A percentile compares a stretch with the other conserved stretches of the same genome.
These are phyloP conservation scores for Pedetes capensis DNA, from an alignment of 2,113 vertebrate species.

Conservation along the genomic window DNA sequence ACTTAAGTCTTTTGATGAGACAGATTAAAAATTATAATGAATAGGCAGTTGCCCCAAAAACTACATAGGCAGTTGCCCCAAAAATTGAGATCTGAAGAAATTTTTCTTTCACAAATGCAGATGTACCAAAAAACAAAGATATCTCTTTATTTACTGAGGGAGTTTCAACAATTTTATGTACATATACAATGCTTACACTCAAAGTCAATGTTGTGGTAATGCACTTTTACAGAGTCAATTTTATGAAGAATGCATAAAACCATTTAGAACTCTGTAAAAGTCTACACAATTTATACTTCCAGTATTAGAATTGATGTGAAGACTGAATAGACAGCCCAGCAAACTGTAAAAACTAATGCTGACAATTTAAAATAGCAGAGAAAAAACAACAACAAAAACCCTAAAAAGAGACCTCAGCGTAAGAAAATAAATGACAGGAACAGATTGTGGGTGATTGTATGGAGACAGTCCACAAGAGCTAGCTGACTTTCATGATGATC, in stretches of 20 bases:
- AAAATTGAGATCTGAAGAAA: not conserved
- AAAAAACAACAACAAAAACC: not conserved
- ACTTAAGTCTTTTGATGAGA: not conserved
- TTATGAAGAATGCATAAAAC: not conserved
- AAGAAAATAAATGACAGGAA: not conserved
- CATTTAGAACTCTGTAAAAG: not conserved
- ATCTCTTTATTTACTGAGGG: not conserved
- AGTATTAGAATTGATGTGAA: not conserved
- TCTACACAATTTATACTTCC: not conserved
- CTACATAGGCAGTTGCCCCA: not conserved
- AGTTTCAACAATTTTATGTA: not conserved
- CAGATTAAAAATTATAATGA: not conserved
- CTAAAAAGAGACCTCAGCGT: not conserved
- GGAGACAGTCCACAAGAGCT: not conserved
- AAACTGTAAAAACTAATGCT: not conserved
- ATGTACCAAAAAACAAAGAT: not conserved
- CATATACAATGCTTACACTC: not conserved
- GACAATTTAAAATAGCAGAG: not conserved
- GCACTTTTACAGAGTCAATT: not conserved
- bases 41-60: no score
- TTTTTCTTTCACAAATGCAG: not conserved
- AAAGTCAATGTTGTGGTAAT: not conserved
- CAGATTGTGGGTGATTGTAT: not conserved
- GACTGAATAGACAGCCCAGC: not conserved
- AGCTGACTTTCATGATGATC: not conserved